phyloP scores from a whole-genome alignment of 2,888 invertebrate genomes.

The Stenotaenia linearis region DNA sequence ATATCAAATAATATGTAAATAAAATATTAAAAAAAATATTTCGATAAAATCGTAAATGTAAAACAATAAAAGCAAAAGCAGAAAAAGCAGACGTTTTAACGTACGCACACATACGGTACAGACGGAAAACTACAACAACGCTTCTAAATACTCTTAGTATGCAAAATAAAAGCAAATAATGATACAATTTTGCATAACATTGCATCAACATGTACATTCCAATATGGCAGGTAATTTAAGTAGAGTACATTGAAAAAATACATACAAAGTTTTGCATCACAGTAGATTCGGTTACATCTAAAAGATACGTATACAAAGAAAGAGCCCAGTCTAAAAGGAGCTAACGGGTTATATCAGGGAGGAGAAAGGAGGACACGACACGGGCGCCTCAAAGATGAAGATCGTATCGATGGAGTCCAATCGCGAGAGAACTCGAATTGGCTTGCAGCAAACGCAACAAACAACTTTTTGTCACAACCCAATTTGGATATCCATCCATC shows the following conservation, averaged over 20 bases:
- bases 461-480: neutral
- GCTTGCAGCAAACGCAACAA: neutral
- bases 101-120: conserved; percentile 10
- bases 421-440: neutral
- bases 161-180: conserved; percentile 32
- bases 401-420: conserved; percentile 3
- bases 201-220: conserved; percentile 31
- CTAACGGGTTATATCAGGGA: conserved; percentile 6
- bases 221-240: conserved; percentile 31
- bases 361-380: neutral
- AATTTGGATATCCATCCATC: neutral
- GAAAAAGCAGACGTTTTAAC: neutral
- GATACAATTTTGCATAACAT: conserved; percentile 33
- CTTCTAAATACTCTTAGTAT: conserved; percentile 24
- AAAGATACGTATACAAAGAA: conserved; percentile 33
- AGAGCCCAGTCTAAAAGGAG: conserved; percentile 2
- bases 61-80: neutral
- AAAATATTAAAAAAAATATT: neutral
- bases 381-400: conserved; percentile 13
- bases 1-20: neutral
- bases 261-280: conserved; percentile 31
- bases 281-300: conserved; percentile 28
- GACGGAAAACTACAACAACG: neutral
- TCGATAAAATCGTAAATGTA: neutral
- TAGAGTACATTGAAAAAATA: conserved; percentile 33